phyloP scores from a whole-genome alignment of 1,140 invertebrate species.

The Diachasma alloeum region DNA sequence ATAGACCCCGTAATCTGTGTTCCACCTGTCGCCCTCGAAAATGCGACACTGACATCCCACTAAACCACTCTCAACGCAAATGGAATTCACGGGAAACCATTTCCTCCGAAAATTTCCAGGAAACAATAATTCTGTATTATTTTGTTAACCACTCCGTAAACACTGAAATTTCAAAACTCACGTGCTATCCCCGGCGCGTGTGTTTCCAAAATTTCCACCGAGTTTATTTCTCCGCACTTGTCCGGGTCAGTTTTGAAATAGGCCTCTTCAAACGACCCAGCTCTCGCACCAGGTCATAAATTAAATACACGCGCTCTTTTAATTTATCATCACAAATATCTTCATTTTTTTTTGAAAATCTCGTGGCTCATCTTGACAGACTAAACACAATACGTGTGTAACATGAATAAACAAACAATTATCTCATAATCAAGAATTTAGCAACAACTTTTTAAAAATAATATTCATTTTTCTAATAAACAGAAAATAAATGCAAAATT shows the following conservation, averaged over 20 bases:
- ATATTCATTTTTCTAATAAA: no score
- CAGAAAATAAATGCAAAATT: no score
- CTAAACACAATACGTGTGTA: not conserved
- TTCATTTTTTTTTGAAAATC: not conserved
- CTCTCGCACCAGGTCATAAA: not conserved
- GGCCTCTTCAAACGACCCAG: not conserved
- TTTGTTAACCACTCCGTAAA: not conserved
- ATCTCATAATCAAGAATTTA: no score
- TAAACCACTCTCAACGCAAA: not conserved
- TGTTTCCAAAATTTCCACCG: not conserved
- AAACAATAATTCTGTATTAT: not conserved
- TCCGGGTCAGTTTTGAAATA: constrained; percentile 8
- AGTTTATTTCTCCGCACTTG: not conserved
- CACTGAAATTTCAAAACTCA: not conserved
- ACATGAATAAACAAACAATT: not conserved
- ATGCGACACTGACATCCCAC: not conserved
- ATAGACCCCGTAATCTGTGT: not conserved
- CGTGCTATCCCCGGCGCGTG: not conserved
- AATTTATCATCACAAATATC: constrained; percentile 8
- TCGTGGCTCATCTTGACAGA: not conserved
- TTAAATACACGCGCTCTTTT: not conserved
- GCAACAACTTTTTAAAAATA: no score
- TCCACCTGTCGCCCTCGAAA: not conserved
- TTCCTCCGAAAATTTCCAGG: not conserved
- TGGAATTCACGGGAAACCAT: not conserved